Evolutionary conservation across 2,113 vertebrate species (phyloP), one percentile per base, ranked within the genome.

Genomic region (Neolamprologus hecqui): DNA sequence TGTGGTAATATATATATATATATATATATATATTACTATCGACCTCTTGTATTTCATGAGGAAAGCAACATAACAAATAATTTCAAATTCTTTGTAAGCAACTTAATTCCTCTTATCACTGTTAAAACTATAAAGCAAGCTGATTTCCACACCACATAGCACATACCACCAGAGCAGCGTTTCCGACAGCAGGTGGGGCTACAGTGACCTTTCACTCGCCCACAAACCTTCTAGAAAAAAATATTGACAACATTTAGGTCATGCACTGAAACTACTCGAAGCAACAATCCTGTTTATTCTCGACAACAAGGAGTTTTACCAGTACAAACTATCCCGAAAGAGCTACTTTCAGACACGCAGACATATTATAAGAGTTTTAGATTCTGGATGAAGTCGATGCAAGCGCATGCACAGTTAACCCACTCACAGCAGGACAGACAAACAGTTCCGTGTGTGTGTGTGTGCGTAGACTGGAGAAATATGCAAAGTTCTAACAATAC

Each of bases 171-270:
- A 21, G 19, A 65, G 33, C 19, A 65, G 60, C 60, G 9, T 37
- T 37, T 37, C 19, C 19, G 79, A 87, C 96, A 94, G 86, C 82
- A 94, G 96, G 86, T 93, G 95, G 93, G 79, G 91, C 90, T 81
- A 81, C 19, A 11, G 47, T 14, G 54, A 6, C 51, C 81, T 90
- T 63, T 83, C 33, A 19, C 11, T 11, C 21, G 7, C 9, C 14
- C 35, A 60, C 55, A 84, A 65, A 86, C 37, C 35, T 92, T 93
- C 83, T 92, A 90, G 88, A 95, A 95, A 93, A 60, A 65, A 37
- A 37, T 37, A 3, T 13, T 68, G 60, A 82, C 73, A n/a, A 37
- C 57, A 11, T 42, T 26, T 7, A 19, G 3, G 5, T 28, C 17
- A 6, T 31, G 26, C 6, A 9, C 3, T 5, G 11, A 68, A 81